phyloP scores from a whole-genome alignment of 2,888 invertebrate species.

The Liopterus haemorrhoidalis region DNA sequence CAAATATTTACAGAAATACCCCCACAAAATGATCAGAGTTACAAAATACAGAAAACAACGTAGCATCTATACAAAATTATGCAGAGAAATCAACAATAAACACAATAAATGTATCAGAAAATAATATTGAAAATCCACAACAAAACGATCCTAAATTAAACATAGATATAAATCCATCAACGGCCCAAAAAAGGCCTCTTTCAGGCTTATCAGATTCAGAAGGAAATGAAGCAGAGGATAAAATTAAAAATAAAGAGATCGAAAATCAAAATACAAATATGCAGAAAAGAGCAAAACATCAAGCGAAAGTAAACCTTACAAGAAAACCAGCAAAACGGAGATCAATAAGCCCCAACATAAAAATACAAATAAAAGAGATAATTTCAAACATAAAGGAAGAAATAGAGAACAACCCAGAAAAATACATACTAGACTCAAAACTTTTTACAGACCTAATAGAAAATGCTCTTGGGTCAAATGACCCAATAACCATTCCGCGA shows the following conservation, averaged over 20 bases:
- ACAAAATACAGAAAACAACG: slow-evolving; percentile 2
- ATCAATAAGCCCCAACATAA: slow-evolving; percentile 1
- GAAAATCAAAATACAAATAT: not conserved
- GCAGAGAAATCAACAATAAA: not conserved
- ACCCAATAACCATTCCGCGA: not conserved
- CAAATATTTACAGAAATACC: too few relatives aligned
- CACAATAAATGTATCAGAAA: not conserved
- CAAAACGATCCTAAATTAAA: not conserved
- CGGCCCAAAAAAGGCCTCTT: slow-evolving; percentile 1
- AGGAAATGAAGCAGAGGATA: not conserved
- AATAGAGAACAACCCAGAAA: slow-evolving; percentile 6
- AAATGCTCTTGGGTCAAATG: not conserved
- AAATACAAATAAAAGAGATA: not conserved
- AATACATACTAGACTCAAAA: slow-evolving; percentile 4
- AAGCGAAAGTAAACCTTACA: slow-evolving; percentile 2
- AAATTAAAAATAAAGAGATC: not conserved
- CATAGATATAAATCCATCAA: not conserved
- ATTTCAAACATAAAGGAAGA: slow-evolving; percentile 2
- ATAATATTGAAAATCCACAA: not conserved
- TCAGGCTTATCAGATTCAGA: not conserved
- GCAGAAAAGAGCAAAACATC: not conserved
- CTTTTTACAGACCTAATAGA: slow-evolving; percentile 4
- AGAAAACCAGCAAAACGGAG: slow-evolving; percentile 8
- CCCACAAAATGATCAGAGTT: too few relatives aligned
- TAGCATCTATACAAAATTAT: not conserved